These are phyloP conservation scores for Catharus fuscescens DNA, from an alignment of 2,113 vertebrate species.

Conservation along the genomic window DNA sequence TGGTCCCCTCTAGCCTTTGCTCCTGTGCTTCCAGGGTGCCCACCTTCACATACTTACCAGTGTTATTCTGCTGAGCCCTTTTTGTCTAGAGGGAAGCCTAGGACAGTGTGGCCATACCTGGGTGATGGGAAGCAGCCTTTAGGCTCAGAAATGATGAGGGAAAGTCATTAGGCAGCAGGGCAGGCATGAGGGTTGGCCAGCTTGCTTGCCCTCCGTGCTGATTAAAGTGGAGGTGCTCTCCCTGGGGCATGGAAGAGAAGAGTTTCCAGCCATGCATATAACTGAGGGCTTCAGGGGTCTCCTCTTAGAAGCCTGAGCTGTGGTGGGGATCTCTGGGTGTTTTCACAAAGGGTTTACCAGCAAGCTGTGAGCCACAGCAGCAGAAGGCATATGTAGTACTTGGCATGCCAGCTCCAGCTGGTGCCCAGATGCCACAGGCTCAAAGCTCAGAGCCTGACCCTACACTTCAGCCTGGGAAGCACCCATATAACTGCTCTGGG, in stretches of 20 bases:
- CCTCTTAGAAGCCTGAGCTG: background rate
- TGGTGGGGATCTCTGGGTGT: background rate
- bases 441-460: background rate
- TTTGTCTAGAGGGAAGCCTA: background rate
- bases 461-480: background rate
- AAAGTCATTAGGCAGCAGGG: background rate
- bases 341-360: background rate
- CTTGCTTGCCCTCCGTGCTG: background rate
- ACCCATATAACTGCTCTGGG: background rate
- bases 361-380: background rate
- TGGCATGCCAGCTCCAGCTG: background rate
- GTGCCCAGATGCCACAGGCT: fast-evolving
- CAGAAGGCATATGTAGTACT: background rate
- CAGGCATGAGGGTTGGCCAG: background rate
- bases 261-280: background rate
- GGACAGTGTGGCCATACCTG: background rate
- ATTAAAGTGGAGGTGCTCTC: background rate
- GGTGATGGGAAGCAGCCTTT: background rate
- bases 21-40: background rate
- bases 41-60: background rate
- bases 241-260: background rate
- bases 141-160: background rate
- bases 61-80: background rate
- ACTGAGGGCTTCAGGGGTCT: background rate
- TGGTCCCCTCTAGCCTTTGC: background rate